Conservation (phyloP, 1,140 invertebrate genomes). For the roundworm (Caenorhabditis elegans) region DNA sequence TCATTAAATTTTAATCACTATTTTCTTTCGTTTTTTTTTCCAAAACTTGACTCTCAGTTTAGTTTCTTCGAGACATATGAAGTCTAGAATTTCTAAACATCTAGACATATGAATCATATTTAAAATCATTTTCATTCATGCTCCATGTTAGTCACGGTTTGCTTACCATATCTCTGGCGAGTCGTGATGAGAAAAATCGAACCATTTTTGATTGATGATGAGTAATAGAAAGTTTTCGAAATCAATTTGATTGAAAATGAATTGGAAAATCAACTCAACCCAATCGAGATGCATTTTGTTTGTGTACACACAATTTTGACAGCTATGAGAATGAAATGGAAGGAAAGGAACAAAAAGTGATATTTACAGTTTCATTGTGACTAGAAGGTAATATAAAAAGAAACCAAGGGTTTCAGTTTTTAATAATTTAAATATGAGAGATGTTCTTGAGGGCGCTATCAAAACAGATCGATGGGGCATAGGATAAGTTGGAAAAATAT, state of each 20-base stretch:
- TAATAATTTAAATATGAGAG: too few relatives aligned
- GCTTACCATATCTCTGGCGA: slow-evolving; percentile 7
- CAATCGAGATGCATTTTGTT: not conserved
- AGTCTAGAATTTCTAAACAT: not conserved
- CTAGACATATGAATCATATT: too few relatives aligned
- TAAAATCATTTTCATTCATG: too few relatives aligned
- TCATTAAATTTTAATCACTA: not conserved
- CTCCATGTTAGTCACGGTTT: not conserved
- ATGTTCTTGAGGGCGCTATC: too few relatives aligned
- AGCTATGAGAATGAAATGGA: not conserved
- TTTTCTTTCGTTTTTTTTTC: too few relatives aligned
- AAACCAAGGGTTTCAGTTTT: too few relatives aligned
- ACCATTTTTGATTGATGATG: not conserved
- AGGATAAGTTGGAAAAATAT: too few relatives aligned
- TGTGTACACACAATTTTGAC: slow-evolving; percentile 21
- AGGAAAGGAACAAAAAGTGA: not conserved
- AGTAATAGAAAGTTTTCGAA: not conserved
- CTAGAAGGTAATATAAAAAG: too few relatives aligned
- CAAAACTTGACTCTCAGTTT: too few relatives aligned
- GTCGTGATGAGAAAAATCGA: slow-evolving; percentile 14
- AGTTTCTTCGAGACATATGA: too few relatives aligned
- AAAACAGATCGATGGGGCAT: too few relatives aligned
- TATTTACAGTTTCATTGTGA: not conserved
- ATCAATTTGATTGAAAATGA: not conserved
- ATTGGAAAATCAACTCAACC: not conserved